Percentiles rank a stretch among this genome's conserved stretches.
Conservation (phyloP, 1,140 invertebrate genomes). For the Cotesia glomerata region DNA sequence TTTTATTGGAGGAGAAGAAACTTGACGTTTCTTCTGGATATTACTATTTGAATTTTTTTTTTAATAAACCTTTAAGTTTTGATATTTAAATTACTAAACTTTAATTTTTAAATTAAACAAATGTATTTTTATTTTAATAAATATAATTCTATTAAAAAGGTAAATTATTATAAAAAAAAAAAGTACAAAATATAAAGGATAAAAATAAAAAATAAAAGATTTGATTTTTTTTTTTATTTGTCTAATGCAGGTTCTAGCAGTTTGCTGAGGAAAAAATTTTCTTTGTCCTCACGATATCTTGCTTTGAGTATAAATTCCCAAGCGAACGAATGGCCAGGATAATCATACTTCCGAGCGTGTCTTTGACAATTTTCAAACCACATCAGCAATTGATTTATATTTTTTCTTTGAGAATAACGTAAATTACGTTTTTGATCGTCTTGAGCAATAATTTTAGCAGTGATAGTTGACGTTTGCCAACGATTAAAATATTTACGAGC, state of each 20-base stretch:
- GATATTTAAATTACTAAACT: too few relatives aligned
- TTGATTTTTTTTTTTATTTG: too few relatives aligned
- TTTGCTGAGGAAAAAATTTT: conserved; percentile 62
- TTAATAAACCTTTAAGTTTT: too few relatives aligned
- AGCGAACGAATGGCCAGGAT: conserved; percentile 53
- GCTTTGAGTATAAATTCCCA: conserved; percentile 62
- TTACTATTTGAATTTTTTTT: too few relatives aligned
- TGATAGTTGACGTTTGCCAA: conserved; percentile 38
- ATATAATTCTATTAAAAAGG: too few relatives aligned
- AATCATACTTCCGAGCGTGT: conserved; percentile 53
- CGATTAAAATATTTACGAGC: conserved; percentile 39
- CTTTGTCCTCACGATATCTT: conserved; percentile 60
- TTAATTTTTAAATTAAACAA: too few relatives aligned
- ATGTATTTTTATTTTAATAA: too few relatives aligned
- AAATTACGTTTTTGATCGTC: conserved; percentile 41
- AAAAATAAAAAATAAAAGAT: too few relatives aligned
- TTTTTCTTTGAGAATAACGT: conserved; percentile 45
- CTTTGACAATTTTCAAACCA: conserved; percentile 57
- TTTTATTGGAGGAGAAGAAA: too few relatives aligned
- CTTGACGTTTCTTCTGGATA: too few relatives aligned
- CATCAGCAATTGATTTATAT: conserved; percentile 42
- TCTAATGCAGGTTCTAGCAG: conserved; percentile 49
- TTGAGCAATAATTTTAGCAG: conserved; percentile 40
- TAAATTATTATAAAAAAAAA: too few relatives aligned
- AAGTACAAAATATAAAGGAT: too few relatives aligned